Evolutionary conservation across 2,888 invertebrate species (phyloP), one percentile per base, ranked within the genome.

Genomic region (Cactoblastis cactorum): DNA sequence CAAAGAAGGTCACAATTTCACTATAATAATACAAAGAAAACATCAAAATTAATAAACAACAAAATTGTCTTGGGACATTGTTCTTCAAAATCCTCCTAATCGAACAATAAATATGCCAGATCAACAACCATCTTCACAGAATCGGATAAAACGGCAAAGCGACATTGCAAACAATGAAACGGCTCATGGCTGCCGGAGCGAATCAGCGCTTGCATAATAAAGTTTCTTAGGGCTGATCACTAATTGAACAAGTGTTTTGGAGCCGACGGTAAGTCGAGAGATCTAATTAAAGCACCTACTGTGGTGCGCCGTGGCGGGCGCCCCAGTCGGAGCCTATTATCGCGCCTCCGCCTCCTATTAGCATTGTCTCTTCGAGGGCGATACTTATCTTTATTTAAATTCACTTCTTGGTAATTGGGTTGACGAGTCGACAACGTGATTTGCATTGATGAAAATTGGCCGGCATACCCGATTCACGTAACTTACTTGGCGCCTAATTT

Each of bases 321-420:
- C 77, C 77, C 83, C 83, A 79, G 81, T 80, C 77, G 74, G 78
- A 72, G 84, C 83, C 88, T 80, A 88, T 88, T 88, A 87, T 85
- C 85, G 75, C 86, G 84, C 84, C 84, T 83, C 87, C 84, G 72
- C 77, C 80, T 78, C 82, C 85, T 84, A 88, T 88, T 88, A 89
- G 88, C 88, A 88, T 88, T 88, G 88, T 88, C 88, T 89, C 82
- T 83, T 84, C 78, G 82, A 85, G 87, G 83, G 87, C 86, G 88
- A 89, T 88, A 89, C 89, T 89, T 88, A 89, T 88, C 89, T 88
- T 89, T 89, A 89, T 89, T 89, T 89, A 89, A 89, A 89, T 88
- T 89, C 88, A 89, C 89, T 88, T 88, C 88, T 87, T 88, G 82
- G 87, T 88, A 89, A 89, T 89, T 89, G 88, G 87, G 87, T 88